These are phyloP conservation scores for Plodia interpunctella DNA, from an alignment of 1,140 invertebrate genomes.

Conservation along the genomic window DNA sequence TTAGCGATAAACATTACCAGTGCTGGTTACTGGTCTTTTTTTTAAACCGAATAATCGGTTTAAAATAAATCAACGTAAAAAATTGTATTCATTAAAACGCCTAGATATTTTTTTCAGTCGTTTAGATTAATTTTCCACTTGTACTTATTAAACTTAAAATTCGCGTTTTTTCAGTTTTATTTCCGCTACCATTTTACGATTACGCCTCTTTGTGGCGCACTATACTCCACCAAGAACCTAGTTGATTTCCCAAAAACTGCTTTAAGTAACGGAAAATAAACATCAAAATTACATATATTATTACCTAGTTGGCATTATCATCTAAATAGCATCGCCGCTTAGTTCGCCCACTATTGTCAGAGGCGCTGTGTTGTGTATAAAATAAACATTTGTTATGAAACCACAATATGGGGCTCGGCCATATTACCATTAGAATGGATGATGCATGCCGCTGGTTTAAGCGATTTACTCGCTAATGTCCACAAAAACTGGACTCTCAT, in stretches of 20 bases:
- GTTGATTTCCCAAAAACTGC: background rate
- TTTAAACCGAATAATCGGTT: too few relatives aligned
- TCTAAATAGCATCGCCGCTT: conserved; percentile 72
- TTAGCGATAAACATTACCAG: too few relatives aligned
- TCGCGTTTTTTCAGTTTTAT: too few relatives aligned
- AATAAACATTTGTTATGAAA: conserved; percentile 76
- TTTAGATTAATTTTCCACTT: too few relatives aligned
- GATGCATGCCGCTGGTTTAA: conserved; percentile 48
- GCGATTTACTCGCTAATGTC: conserved; percentile 6
- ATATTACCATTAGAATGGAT: conserved; percentile 72
- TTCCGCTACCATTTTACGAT: too few relatives aligned
- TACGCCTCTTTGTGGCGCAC: too few relatives aligned
- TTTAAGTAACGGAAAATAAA: conserved; percentile 25
- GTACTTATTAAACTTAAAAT: too few relatives aligned
- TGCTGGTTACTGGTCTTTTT: too few relatives aligned
- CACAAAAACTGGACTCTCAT: conserved; percentile 3
- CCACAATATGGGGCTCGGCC: conserved; percentile 66
- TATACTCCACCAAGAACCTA: too few relatives aligned
- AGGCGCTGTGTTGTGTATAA: conserved; percentile 70
- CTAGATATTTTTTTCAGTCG: too few relatives aligned
- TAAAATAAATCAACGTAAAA: too few relatives aligned
- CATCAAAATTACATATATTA: conserved; percentile 57
- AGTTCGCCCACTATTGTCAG: conserved; percentile 77
- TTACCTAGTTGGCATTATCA: conserved; percentile 69
- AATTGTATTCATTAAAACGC: too few relatives aligned